These are phyloP conservation scores for Helicolenus hilgendorfi DNA, from an alignment of 2,797 vertebrate genomes.

Conservation along the genomic window DNA sequence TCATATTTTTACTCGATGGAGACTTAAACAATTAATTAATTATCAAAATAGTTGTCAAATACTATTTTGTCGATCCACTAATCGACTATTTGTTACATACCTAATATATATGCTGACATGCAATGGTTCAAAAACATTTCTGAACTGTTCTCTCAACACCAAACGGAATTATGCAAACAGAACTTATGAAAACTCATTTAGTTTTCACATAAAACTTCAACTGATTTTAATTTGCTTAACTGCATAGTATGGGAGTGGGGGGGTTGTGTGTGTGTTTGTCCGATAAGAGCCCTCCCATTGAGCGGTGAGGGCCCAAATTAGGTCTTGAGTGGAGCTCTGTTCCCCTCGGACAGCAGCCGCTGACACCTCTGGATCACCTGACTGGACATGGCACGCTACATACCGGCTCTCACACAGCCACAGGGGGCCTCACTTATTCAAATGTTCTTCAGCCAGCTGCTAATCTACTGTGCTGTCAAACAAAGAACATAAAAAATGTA, in stretches of 20 bases:
- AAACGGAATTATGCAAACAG: background rate
- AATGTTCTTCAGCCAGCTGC: slow-evolving; percentile 11
- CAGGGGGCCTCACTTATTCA: slow-evolving; percentile 24
- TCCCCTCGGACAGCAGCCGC: slow-evolving; percentile 90
- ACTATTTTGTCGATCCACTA: background rate
- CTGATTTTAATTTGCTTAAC: background rate
- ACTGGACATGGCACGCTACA: slow-evolving; percentile 87
- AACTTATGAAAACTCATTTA: background rate
- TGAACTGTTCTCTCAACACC: background rate
- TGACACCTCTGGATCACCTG: slow-evolving; percentile 95
- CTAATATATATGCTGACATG: background rate
- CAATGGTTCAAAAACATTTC: background rate
- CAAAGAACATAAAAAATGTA: background rate
- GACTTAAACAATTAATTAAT: background rate
- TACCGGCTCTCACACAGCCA: slow-evolving; percentile 58
- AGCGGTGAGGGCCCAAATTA: slow-evolving; percentile 95
- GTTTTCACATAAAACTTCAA: background rate
- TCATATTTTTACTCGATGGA: background rate
- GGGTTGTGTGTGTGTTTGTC: slow-evolving; percentile 25
- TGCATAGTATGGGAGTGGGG: background rate
- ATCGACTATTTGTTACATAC: background rate
- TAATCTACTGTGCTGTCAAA: background rate
- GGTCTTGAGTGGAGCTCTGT: slow-evolving; percentile 92
- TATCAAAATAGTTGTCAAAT: background rate
- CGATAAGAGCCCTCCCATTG: slow-evolving; percentile 76